These are phyloP conservation scores for Atta cephalotes DNA, from an alignment of 1,140 invertebrate species.

Conservation along the genomic window DNA sequence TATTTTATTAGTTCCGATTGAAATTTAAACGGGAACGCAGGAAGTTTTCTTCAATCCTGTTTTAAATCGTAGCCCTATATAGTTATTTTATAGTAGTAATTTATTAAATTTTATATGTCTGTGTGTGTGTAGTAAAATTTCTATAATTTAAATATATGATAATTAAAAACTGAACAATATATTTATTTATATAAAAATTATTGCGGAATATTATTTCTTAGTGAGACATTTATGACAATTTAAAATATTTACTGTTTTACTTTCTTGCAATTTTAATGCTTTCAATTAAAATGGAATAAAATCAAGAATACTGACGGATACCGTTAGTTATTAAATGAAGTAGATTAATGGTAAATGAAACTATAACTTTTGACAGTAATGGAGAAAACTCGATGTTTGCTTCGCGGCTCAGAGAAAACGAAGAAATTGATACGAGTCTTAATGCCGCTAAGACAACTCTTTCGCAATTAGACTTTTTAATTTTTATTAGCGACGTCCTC, in stretches of 20 bases:
- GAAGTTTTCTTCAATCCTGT: slow-evolving; percentile 30
- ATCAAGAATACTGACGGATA: neutral
- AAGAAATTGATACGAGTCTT: slow-evolving; percentile 72
- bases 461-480: slow-evolving; percentile 87
- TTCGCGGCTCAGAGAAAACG: neutral
- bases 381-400: slow-evolving; percentile 10
- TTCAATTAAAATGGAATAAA: neutral
- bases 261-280: slow-evolving; percentile 8
- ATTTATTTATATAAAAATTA: neutral
- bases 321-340: neutral
- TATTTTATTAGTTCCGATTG: slow-evolving; percentile 66
- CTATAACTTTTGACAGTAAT: slow-evolving; percentile 15
- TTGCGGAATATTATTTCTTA: neutral
- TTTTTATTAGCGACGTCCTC: slow-evolving; percentile 85
- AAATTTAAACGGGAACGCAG: slow-evolving; percentile 61
- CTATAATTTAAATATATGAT: slow-evolving; percentile 1
- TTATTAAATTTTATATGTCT: slow-evolving; percentile 17
- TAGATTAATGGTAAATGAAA: neutral
- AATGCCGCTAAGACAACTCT: slow-evolving; percentile 74
- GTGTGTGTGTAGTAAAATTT: neutral
- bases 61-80: slow-evolving; percentile 25
- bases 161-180: neutral
- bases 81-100: neutral
- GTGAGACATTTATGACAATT: neutral
- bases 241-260: neutral